Evolutionary conservation across 2,797 vertebrate species (phyloP).

Genomic region (Labeo calbasu): DNA sequence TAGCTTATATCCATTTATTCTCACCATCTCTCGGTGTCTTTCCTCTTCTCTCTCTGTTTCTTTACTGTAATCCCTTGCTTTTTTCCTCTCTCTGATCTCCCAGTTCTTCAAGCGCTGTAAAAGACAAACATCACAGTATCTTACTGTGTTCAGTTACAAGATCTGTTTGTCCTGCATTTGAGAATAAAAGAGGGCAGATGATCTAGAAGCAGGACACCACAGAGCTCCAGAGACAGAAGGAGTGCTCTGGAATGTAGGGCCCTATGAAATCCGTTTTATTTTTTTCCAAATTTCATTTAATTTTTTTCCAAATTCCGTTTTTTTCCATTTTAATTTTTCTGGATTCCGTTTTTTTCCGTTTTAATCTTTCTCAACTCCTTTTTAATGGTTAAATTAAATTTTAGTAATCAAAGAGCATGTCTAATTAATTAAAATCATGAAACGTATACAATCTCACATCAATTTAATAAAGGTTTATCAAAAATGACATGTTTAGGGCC

Average conservation of each 20-base stretch:
- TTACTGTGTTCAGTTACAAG: background rate
- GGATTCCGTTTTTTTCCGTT: too few species aligned
- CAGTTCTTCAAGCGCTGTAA: conserved; percentile 95
- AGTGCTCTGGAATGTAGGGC: background rate
- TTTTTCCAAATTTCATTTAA: too few species aligned
- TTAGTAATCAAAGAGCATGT: too few species aligned
- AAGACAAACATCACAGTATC: conserved; percentile 48
- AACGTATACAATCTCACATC: too few species aligned
- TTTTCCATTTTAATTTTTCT: too few species aligned
- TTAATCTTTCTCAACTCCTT: too few species aligned
- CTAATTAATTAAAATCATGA: too few species aligned
- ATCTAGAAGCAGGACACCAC: background rate
- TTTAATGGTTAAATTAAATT: too few species aligned
- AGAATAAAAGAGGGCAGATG: conserved; percentile 20
- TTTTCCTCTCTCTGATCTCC: conserved; percentile 97
- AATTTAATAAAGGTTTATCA: too few species aligned
- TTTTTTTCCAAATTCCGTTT: too few species aligned
- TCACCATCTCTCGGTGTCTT: conserved; percentile 92
- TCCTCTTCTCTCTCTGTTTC: conserved; percentile 95
- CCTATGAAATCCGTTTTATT: too few species aligned
- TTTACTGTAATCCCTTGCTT: conserved; percentile 93
- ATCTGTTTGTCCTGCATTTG: conserved; percentile 2
- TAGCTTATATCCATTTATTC: background rate
- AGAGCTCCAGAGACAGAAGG: background rate
- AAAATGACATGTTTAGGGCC: too few species aligned